Evolutionary conservation across 1,140 invertebrate genomes (phyloP), one percentile per base, ranked within the genome.

Genomic region (Penaeus indicus): DNA sequence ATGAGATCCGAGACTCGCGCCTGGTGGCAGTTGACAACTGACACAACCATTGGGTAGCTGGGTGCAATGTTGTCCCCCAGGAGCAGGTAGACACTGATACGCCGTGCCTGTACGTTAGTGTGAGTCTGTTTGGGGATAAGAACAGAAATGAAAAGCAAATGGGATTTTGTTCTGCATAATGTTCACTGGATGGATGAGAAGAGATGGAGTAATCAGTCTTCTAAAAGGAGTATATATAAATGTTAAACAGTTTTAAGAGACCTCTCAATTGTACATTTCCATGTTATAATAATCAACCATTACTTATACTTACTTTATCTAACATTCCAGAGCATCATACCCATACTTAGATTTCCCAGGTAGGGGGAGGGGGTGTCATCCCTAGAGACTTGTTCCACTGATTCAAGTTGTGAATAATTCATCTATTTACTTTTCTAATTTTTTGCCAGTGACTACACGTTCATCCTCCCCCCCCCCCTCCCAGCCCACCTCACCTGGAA

Each of bases 1-100:
- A 99, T 97, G n/a, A 99, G 94, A 92, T 99, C 97, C 90, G 95
- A 94, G 61, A 99, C 97, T 94, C 96, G 98, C 32, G 98, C 97
- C 75, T 88, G 86, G 27, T 84, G 81, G 91, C 94, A 95, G 47
- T 95, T 94, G 85, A 97, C 93, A 62, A 98, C 96, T 90, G 95
- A 95, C 27, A 99, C 95, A 92, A 95, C 94, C 92, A 99, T 93
- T 0, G 97, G 97, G 94, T 97, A 98, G 61, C 72, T 88, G 16
- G 86, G 81, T 7, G 69, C 61, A 38, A 82, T 81, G n/a, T 88
- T 75, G 22, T 88, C 86, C 22, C 97, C 93, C 95, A 98, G 97
- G 79, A 96, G 97, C 92, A 98, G 94, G 92, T 96, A 99, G 90
- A 99, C 94, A 60, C 93, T 92, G 79, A 94, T 94, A 91, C 95